Conservation (phyloP, 1,140 invertebrate genomes). For the Diorhabda elongata region DNA sequence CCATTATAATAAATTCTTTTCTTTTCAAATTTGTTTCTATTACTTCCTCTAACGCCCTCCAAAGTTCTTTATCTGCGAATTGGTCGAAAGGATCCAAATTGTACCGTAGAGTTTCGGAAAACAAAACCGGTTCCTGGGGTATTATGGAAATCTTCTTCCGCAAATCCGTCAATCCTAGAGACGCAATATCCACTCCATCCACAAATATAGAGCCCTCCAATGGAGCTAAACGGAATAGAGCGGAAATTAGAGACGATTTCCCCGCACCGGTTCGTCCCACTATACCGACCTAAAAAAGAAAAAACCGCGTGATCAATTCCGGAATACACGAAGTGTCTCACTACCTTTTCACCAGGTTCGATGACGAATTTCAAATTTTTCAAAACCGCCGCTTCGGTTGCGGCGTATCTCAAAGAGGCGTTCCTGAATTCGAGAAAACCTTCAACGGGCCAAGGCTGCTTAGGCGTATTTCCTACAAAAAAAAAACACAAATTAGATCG, state of each 20-base stretch:
- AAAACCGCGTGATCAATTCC: background rate
- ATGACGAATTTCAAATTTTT: slow-evolving; percentile 62
- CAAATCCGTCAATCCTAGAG: slow-evolving; percentile 63
- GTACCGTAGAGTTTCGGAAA: slow-evolving; percentile 69
- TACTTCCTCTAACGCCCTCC: slow-evolving; percentile 58
- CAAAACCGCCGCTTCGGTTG: slow-evolving; percentile 59
- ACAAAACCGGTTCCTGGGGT: slow-evolving; percentile 79
- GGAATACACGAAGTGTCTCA: background rate
- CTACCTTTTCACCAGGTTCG: slow-evolving; percentile 64
- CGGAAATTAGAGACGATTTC: slow-evolving; percentile 72
- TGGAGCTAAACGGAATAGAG: slow-evolving; percentile 62
- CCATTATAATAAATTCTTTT: background rate
- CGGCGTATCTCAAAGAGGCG: slow-evolving; percentile 62
- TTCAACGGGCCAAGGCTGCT: slow-evolving; percentile 30
- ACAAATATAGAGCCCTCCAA: slow-evolving; percentile 67
- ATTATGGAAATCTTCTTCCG: slow-evolving; percentile 72
- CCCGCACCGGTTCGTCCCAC: slow-evolving; percentile 76
- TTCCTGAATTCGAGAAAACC: slow-evolving; percentile 57
- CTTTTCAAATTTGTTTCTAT: background rate
- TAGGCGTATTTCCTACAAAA: background rate
- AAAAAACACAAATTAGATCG: background rate
- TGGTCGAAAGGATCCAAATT: slow-evolving; percentile 80
- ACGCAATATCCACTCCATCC: slow-evolving; percentile 61
- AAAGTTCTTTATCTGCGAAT: slow-evolving; percentile 58
- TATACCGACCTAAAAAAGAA: slow-evolving; percentile 52